Evolutionary conservation across 2,888 invertebrate species (phyloP), one percentile per base, ranked within the genome.

Genomic region (Agrilus mali): DNA sequence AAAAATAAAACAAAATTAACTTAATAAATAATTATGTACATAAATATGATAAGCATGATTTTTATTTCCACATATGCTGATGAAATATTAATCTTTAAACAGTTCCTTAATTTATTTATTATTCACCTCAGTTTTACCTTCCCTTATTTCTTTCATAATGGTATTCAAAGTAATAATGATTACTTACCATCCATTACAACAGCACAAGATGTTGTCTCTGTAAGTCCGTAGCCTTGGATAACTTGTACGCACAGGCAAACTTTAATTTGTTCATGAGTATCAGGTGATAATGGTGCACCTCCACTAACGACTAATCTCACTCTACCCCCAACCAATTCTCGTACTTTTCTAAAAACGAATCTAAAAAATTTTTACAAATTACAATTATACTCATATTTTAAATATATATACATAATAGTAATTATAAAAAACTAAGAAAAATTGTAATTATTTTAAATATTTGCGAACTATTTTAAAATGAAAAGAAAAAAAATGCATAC

Each of bases 131-230:
- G 10, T 27, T 27, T 27, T 35, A 27, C 12, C 38, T 20, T 15
- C 4, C 33, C 12, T 4, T 10, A 27, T 27, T 27, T 3, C 5
- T 27, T 27, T 27, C 2, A 3, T 4, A 27, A 10, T 27, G 4
- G 2, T 27, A 27, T 27, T 10, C 8, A 27, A 27, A 27, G 10
- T 10, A 38, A 33, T 42, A 17, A n/a, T 12, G 17, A 20, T 20
- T 46, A 71, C 74, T 67, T 64, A 81, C 81, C 66, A 65, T 85
- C 82, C 83, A 85, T 85, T 42, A 86, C 86, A 47, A 85, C 81
- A 41, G 94, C 95, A 58, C 89, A 89, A 1, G 95, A 94, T 52
- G 89, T 87, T 13, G 96, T 94, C 75, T 98, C 97, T 0, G 97
- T 98, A 48, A 97, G 78, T 2, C 97, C 97, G 69, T 97, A 97